Conservation (phyloP, 2,113 vertebrate species). For the Hyla sarda region DNA sequence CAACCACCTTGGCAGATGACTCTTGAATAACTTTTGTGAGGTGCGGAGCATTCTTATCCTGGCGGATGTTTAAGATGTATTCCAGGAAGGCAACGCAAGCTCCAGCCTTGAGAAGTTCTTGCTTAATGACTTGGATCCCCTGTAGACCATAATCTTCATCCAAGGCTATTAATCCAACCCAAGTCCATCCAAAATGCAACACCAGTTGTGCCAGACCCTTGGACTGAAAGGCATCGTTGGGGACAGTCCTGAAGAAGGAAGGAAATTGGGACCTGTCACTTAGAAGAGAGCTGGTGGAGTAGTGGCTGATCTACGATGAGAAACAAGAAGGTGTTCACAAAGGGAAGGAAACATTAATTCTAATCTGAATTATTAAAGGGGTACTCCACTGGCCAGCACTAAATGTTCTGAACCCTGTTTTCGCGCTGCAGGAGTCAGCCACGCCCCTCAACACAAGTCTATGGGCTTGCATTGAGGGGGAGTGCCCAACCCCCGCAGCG, state of each 20-base stretch:
- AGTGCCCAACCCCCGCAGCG: no score
- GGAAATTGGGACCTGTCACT: conserved; percentile 62
- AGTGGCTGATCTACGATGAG: conserved; percentile 56
- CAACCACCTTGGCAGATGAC: conserved; percentile 42
- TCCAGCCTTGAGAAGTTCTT: conserved; percentile 16
- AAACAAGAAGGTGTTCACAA: background rate
- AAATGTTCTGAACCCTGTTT: no score
- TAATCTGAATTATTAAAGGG: no score
- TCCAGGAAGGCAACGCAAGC: conserved; percentile 54
- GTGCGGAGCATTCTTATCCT: background rate
- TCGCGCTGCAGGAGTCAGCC: no score
- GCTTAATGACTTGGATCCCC: conserved; percentile 31
- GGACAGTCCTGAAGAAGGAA: conserved; percentile 59
- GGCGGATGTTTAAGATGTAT: background rate
- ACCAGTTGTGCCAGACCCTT: conserved; percentile 34
- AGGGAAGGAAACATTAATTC: background rate
- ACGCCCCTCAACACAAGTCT: no score
- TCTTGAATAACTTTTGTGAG: conserved; percentile 19
- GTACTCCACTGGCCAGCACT: no score
- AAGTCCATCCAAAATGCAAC: conserved; percentile 60
- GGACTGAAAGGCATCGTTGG: conserved; percentile 39
- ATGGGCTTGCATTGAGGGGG: no score
- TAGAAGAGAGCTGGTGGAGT: conserved; percentile 1
- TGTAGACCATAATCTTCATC: conserved; percentile 62
- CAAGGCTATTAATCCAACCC: conserved; percentile 57